Evolutionary conservation across 2,113 vertebrate species (phyloP).

Genomic region (Potamarius usumacintae): DNA sequence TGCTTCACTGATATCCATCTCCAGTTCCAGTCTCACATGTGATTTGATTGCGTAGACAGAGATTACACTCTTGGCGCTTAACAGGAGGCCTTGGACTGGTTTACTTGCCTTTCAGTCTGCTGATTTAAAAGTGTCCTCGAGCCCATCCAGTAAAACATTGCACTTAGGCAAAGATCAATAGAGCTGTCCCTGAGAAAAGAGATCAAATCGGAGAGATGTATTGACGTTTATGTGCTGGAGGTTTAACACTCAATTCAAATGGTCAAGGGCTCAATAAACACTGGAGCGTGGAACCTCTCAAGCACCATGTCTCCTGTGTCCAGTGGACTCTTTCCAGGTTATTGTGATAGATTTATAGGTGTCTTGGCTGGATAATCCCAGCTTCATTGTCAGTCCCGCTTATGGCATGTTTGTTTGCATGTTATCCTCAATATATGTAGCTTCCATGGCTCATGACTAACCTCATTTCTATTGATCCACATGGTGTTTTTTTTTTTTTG

Average conservation of each 20-base stretch:
- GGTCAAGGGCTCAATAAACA: conserved; percentile 72
- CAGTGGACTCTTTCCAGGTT: background rate
- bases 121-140: conserved; percentile 39
- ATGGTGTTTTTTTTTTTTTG: background rate
- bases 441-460: background rate
- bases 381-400: background rate
- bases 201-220: conserved; percentile 66
- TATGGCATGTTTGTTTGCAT: conserved; percentile 7
- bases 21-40: background rate
- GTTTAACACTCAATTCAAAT: conserved; percentile 73
- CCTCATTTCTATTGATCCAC: background rate
- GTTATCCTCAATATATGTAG: conserved; percentile 1
- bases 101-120: background rate
- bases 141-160: conserved; percentile 60
- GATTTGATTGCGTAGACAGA: background rate
- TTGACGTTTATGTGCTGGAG: conserved; percentile 71
- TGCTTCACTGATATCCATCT: background rate
- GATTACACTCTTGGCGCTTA: background rate
- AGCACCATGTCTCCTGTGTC: conserved; percentile 12
- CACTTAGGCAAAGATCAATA: conserved; percentile 72
- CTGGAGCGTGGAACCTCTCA: conserved; percentile 39
- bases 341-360: conserved; percentile 14
- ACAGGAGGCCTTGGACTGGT: background rate
- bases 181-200: conserved; percentile 65
- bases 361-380: background rate